Conservation (phyloP, 2,797 vertebrate genomes). For the Sarcophilus harrisii region DNA sequence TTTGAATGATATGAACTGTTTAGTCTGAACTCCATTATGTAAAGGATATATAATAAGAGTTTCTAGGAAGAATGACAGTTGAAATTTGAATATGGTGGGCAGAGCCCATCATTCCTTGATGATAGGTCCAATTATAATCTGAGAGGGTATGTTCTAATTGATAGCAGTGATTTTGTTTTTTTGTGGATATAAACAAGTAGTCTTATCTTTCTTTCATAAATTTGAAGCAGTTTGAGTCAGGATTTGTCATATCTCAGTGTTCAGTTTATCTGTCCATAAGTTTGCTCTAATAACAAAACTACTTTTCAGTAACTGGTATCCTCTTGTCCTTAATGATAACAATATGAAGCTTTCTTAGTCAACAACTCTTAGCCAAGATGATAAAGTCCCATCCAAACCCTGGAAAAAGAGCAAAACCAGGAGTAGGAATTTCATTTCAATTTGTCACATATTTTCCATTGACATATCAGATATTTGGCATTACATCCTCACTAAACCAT, state of each 20-base stretch:
- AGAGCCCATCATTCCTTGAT: neutral
- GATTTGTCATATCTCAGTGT: neutral
- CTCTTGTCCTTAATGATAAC: neutral
- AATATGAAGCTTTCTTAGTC: neutral
- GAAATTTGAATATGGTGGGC: neutral
- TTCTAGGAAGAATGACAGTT: neutral
- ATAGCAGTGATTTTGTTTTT: neutral
- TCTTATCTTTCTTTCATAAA: neutral
- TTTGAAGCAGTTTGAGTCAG: neutral
- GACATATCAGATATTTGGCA: neutral
- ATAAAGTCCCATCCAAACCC: neutral
- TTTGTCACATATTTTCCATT: neutral
- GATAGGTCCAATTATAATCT: neutral
- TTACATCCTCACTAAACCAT: neutral
- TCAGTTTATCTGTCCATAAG: neutral
- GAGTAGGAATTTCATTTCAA: neutral
- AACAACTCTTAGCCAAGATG: neutral
- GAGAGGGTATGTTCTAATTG: neutral
- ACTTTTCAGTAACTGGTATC: neutral
- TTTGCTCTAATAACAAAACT: neutral
- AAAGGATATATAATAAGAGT: neutral
- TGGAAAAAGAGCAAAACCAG: neutral
- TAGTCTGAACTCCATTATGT: neutral
- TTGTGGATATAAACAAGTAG: neutral
- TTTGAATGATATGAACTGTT: neutral